These are phyloP conservation scores for Teleopsis dalmanni DNA, from an alignment of 1,140 invertebrate species.

Conservation along the genomic window DNA sequence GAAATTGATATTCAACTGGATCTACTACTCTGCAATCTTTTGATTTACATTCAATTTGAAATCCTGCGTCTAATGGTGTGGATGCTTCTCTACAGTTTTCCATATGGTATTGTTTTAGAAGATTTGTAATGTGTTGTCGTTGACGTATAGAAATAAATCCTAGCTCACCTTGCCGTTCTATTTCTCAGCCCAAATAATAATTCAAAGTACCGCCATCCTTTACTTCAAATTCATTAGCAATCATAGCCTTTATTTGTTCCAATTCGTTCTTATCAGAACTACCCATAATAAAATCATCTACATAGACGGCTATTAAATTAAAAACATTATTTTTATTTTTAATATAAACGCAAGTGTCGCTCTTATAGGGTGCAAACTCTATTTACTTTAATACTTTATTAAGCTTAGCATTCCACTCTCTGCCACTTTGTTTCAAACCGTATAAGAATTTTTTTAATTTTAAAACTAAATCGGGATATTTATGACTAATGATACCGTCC, in stretches of 20 bases:
- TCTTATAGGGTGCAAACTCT: neutral
- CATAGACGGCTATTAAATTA: slow-evolving; percentile 7
- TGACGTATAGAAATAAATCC: slow-evolving; percentile 23
- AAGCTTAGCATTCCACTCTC: slow-evolving; percentile 2
- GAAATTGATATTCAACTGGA: slow-evolving; percentile 12
- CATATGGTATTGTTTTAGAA: slow-evolving; percentile 39
- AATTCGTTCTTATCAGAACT: slow-evolving; percentile 1
- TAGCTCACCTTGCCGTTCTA: slow-evolving; percentile 12
- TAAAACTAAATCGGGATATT: slow-evolving; percentile 5
- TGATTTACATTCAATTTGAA: slow-evolving; percentile 3
- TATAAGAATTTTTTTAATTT: slow-evolving; percentile 6
- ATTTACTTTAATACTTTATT: slow-evolving; percentile 1
- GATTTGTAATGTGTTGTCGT: slow-evolving; percentile 32
- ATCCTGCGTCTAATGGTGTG: slow-evolving; percentile 29
- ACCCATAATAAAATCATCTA: slow-evolving; percentile 10
- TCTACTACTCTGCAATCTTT: slow-evolving; percentile 1
- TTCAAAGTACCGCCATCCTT: slow-evolving; percentile 11
- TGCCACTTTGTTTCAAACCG: slow-evolving; percentile 5
- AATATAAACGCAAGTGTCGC: slow-evolving; percentile 3
- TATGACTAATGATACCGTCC: neutral
- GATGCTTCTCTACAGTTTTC: slow-evolving; percentile 29
- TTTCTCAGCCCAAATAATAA: slow-evolving; percentile 30
- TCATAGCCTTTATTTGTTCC: neutral
- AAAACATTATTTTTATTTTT: neutral
- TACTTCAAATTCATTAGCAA: neutral